Evolutionary conservation across 2,113 vertebrate genomes (phyloP).

Genomic region (Thalassoma bifasciatum): DNA sequence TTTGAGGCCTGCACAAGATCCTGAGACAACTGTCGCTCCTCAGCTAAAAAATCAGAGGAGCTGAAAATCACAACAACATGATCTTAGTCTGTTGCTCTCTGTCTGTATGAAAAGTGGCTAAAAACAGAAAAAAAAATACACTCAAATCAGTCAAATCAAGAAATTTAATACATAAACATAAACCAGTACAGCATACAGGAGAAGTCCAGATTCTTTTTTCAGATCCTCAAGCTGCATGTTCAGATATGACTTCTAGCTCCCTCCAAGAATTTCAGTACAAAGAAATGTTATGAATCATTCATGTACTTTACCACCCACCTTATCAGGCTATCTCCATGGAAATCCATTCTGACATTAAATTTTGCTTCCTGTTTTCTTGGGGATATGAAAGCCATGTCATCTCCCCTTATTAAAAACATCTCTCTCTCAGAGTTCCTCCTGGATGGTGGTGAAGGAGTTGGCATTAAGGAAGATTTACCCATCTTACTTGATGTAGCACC

Average conservation of each 20-base stretch:
- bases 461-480: constrained; percentile 83
- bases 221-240: too few species aligned
- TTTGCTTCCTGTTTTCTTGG: constrained; percentile 90
- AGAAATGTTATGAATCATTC: neutral
- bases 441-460: constrained; percentile 79
- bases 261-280: neutral
- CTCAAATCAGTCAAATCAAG: neutral
- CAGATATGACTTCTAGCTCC: neutral
- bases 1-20: constrained; percentile 94
- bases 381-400: constrained; percentile 82
- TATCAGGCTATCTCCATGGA: constrained; percentile 89
- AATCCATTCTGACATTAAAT: constrained; percentile 91
- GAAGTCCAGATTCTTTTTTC: too few species aligned
- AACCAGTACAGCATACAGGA: neutral
- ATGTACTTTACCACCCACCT: too few species aligned
- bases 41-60: constrained; percentile 89
- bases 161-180: neutral
- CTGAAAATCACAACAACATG: constrained; percentile 69
- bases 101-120: neutral
- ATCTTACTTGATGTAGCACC: constrained; percentile 87
- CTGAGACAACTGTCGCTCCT: constrained; percentile 92
- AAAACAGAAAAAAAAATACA: neutral
- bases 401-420: constrained; percentile 80
- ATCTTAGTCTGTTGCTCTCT: neutral
- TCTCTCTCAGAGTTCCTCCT: constrained; percentile 87